These are phyloP conservation scores for Cheilosia grossa DNA, from an alignment of 2,888 invertebrate species.

Conservation along the genomic window DNA sequence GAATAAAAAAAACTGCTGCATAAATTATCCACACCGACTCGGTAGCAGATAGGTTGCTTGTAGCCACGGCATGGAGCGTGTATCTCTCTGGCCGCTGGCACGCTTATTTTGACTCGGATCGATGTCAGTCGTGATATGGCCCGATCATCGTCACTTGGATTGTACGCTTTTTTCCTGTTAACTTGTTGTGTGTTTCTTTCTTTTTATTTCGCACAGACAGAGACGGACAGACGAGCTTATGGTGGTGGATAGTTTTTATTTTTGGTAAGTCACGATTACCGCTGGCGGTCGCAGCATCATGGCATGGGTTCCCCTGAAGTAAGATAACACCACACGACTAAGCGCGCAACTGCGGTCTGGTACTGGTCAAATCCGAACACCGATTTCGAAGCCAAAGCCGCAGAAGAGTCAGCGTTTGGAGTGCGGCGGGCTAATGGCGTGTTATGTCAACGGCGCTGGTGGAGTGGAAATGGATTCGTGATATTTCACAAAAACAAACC, in stretches of 20 bases:
- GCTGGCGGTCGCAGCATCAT: background rate
- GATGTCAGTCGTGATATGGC: conserved; percentile 75
- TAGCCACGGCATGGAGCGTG: conserved; percentile 51
- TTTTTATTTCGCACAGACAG: conserved; percentile 68
- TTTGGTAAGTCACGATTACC: conserved; percentile 69
- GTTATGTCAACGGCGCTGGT: conserved; percentile 53
- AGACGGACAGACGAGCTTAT: conserved; percentile 17
- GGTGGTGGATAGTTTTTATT: conserved; percentile 11
- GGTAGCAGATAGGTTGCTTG: conserved; percentile 67
- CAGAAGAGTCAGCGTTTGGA: conserved; percentile 22
- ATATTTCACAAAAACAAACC: conserved; percentile 63
- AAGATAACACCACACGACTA: conserved; percentile 74
- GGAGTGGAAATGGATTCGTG: conserved; percentile 64
- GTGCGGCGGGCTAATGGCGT: conserved; percentile 62
- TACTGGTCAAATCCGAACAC: conserved; percentile 57
- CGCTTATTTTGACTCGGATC: conserved; percentile 75
- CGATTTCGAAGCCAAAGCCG: background rate
- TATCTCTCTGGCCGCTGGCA: conserved; percentile 67
- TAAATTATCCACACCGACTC: conserved; percentile 67
- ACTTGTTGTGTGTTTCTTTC: conserved; percentile 33
- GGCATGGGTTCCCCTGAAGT: conserved; percentile 56
- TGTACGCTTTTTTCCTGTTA: conserved; percentile 37
- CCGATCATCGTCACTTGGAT: conserved; percentile 73
- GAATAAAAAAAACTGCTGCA: conserved; percentile 46
- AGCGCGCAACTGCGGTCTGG: conserved; percentile 41